A percentile compares a stretch with the other conserved stretches of the same genome.
These are phyloP conservation scores for Mythimna vitellina DNA, from an alignment of 2,888 invertebrate species.

Conservation along the genomic window DNA sequence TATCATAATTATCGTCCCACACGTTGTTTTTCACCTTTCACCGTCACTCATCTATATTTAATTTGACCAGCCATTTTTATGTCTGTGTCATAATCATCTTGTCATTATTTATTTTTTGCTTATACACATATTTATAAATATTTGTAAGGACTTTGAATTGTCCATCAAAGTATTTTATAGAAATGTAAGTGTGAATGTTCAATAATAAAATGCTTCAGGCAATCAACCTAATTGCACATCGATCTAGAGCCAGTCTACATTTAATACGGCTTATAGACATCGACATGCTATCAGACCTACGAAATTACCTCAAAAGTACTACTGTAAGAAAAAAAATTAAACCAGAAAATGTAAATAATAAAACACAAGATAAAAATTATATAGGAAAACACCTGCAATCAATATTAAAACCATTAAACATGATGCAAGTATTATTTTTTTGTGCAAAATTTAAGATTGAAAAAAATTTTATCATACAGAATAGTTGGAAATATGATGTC, in stretches of 20 bases:
- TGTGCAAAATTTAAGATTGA: conserved; percentile 40
- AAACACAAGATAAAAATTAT: neutral
- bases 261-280: neutral
- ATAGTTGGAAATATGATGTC: conserved; percentile 24
- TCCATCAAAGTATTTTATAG: conserved; percentile 1
- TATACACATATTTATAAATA: neutral
- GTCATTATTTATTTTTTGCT: too few relatives aligned
- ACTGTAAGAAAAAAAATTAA: neutral
- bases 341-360: neutral
- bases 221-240: neutral
- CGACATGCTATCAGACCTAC: conserved; percentile 5
- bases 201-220: neutral
- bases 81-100: too few relatives aligned
- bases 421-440: conserved; percentile 42
- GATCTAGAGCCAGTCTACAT: neutral
- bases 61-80: too few relatives aligned
- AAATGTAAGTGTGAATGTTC: neutral
- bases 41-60: too few relatives aligned
- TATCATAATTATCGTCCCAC: too few relatives aligned
- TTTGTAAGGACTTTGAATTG: neutral
- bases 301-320: conserved; percentile 3
- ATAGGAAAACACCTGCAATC: conserved; percentile 24
- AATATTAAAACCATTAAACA: conserved; percentile 36
- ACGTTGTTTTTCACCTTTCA: too few relatives aligned
- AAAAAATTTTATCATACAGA: conserved; percentile 13